Evolutionary conservation across 2,888 invertebrate species (phyloP).

Genomic region (Dorcus parallelipipedus): DNA sequence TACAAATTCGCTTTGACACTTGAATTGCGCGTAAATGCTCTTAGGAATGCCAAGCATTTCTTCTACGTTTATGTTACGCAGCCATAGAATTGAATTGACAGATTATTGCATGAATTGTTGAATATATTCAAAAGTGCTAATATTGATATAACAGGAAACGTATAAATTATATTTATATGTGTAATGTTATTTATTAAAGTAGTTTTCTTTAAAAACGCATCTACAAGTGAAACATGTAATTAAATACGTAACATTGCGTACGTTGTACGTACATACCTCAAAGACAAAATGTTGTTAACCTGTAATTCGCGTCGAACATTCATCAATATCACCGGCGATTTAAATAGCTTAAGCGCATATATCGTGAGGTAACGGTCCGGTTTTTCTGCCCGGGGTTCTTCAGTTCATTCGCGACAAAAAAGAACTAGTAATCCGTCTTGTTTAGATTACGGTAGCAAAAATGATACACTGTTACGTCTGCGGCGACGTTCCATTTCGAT

Average conservation of each 20-base stretch:
- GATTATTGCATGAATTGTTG: background rate
- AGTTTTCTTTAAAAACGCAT: too few relatives aligned
- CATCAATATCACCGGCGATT: slow-evolving; percentile 10
- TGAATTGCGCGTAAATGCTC: slow-evolving; percentile 1
- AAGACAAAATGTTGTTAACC: background rate
- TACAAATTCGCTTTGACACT: background rate
- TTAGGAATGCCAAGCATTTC: background rate
- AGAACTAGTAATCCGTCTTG: too few relatives aligned
- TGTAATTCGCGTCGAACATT: background rate
- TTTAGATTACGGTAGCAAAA: too few relatives aligned
- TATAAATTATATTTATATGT: too few relatives aligned
- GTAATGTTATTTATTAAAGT: too few relatives aligned
- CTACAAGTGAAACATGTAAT: too few relatives aligned
- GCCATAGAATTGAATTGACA: background rate
- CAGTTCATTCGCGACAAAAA: background rate
- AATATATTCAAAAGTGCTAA: too few relatives aligned
- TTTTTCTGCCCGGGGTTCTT: slow-evolving; percentile 8
- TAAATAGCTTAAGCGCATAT: slow-evolving; percentile 8
- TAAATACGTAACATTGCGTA: too few relatives aligned
- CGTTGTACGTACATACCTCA: background rate
- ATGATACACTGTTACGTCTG: too few relatives aligned
- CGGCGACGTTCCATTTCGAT: too few relatives aligned
- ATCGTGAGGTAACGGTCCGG: slow-evolving; percentile 9
- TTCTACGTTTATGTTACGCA: background rate
- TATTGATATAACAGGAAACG: too few relatives aligned